Evolutionary conservation across 1,140 invertebrate genomes (phyloP), one percentile per base, ranked within the genome.

Genomic region (Helicoverpa zea): DNA sequence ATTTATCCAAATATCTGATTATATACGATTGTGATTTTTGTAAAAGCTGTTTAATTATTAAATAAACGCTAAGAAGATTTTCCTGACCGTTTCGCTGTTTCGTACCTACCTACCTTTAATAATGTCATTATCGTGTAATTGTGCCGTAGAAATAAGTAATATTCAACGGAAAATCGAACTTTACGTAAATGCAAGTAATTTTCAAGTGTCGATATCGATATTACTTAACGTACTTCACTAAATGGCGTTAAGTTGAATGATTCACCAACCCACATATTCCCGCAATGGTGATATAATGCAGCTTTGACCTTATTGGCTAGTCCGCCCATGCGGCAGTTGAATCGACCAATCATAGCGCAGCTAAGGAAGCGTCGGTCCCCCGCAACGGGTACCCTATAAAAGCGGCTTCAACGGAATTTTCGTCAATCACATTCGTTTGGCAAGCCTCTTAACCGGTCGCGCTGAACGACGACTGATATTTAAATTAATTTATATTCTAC

Each of bases 361-460:
- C 23, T 83, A 76, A 81, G 54, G 83, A 59, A 87, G 91, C 92
- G 92, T 93, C 90, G 82, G 59, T 89, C 85, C 90, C 89, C 86
- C 86, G 79, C 83, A 64, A 76, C 81, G 75, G 84, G 82, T 79
- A 35, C 49, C 10, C 61, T 94, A 94, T 94, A 94, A 83, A 94
- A 90, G 85, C 78, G 49, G 76, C 59, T 74, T 59, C 89, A 93
- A 94, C 92, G 92, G 92, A 87, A 75, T 87, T 90, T 92, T 88
- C 80, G 58, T 10, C 83, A 76, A 87, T 90, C 93, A 86, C 90
- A 91, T 89, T 87, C 90, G 92, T 94, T 94, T 87, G 91, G 93
- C 93, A 94, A 94, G 84, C 93, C 93, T 90, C 93, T 91, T 94
- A 89, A 91, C 92, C 92, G 93, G 93, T 94, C 84, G 83, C 88